Evolutionary conservation across 2,797 vertebrate species (phyloP).

Genomic region (Pangasius macronema): DNA sequence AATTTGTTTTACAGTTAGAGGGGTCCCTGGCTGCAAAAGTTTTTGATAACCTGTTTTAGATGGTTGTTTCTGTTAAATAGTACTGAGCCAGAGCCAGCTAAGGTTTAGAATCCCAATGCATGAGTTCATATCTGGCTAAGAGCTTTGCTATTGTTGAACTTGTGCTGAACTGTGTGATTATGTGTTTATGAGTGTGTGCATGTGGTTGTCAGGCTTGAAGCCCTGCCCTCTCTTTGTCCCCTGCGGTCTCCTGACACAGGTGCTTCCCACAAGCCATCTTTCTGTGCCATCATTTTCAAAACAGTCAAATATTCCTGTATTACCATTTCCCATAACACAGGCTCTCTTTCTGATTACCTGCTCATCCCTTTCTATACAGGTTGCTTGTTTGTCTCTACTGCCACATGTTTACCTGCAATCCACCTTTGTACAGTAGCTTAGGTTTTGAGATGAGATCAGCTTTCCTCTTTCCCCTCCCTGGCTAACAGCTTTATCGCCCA

Average conservation of each 20-base stretch:
- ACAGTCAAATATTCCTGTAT: constrained; percentile 65
- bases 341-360: constrained; percentile 54
- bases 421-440: background rate
- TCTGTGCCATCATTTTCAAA: constrained; percentile 70
- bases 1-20: background rate
- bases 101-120: constrained; percentile 22
- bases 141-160: constrained; percentile 27
- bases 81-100: background rate
- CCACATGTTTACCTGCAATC: constrained; percentile 59
- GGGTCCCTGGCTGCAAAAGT: background rate
- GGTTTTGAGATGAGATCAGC: constrained; percentile 39
- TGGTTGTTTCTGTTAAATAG: background rate
- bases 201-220: background rate
- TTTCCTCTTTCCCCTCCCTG: constrained; percentile 65
- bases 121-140: constrained; percentile 23
- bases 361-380: constrained; percentile 34
- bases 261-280: constrained; percentile 56
- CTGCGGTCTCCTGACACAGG: constrained; percentile 43
- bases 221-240: constrained; percentile 33
- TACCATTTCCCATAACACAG: constrained; percentile 44
- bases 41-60: background rate
- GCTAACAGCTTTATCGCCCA: constrained; percentile 59
- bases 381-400: constrained; percentile 44
- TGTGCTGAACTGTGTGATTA: constrained; percentile 20
- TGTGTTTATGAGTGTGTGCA: constrained; percentile 4